Conservation (phyloP, 2,888 invertebrate genomes). For the Calameuta pallipes region DNA sequence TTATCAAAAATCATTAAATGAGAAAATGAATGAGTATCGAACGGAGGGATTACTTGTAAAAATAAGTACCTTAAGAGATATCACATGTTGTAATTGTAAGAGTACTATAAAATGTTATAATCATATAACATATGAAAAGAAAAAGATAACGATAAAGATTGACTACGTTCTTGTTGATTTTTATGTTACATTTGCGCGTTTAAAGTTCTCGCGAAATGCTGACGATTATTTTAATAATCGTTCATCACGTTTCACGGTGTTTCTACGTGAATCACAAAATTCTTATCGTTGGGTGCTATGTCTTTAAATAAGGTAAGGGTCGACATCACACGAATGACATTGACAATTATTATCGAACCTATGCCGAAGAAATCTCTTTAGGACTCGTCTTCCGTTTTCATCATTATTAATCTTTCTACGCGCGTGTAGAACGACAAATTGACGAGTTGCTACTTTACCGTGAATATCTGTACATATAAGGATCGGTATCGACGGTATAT, state of each 20-base stretch:
- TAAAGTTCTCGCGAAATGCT: neutral
- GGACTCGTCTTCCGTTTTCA: no score
- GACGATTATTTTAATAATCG: slow-evolving; percentile 7
- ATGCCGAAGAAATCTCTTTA: no score
- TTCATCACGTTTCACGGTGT: neutral
- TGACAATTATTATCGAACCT: no score
- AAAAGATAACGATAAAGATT: slow-evolving; percentile 16
- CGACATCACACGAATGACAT: no score
- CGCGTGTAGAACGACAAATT: no score
- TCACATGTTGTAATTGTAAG: slow-evolving; percentile 61
- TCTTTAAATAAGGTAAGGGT: neutral
- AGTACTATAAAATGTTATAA: slow-evolving; percentile 61
- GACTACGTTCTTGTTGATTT: slow-evolving; percentile 49
- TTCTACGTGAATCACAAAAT: neutral
- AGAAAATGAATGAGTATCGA: neutral
- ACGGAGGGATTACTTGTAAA: slow-evolving; percentile 37
- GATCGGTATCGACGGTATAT: no score
- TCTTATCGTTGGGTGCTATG: slow-evolving; percentile 10
- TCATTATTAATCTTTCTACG: no score
- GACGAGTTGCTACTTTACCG: no score
- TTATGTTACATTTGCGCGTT: slow-evolving; percentile 12
- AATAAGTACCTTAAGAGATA: slow-evolving; percentile 54
- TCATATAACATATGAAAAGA: slow-evolving; percentile 52
- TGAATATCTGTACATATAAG: no score
- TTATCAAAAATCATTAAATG: no score